Conservation (phyloP, 2,888 invertebrate species). For the Diabrotica balteata region DNA sequence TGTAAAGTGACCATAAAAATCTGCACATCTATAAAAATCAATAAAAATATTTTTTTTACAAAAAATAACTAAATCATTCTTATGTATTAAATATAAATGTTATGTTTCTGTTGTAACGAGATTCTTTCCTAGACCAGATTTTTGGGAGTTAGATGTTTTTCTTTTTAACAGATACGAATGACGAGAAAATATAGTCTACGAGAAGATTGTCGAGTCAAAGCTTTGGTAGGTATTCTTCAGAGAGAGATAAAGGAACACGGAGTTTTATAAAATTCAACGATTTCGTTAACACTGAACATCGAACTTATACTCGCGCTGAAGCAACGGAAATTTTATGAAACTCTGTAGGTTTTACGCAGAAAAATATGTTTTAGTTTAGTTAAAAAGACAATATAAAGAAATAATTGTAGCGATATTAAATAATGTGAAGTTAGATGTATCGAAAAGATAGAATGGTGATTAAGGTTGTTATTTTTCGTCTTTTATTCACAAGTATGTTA, state of each 20-base stretch:
- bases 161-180: constrained; percentile 75
- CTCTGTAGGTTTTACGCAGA: constrained; percentile 18
- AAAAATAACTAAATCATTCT: no score
- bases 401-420: constrained; percentile 16
- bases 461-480: no score
- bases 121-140: constrained; percentile 50
- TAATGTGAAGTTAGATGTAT: constrained; percentile 11
- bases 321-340: constrained; percentile 21
- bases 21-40: no score
- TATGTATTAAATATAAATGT: constrained; percentile 2
- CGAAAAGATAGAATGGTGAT: no score
- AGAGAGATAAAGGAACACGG: constrained; percentile 2
- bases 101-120: constrained; percentile 61
- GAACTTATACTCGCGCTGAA: constrained; percentile 7
- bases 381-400: constrained; percentile 22
- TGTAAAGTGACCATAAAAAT: no score
- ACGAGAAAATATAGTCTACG: constrained; percentile 70
- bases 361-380: constrained; percentile 15
- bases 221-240: constrained; percentile 38
- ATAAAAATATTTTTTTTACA: no score
- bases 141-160: constrained; percentile 65
- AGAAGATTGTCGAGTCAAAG: constrained; percentile 35
- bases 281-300: constrained; percentile 26
- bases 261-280: constrained; percentile 26
- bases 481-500: background rate